phyloP scores from a whole-genome alignment of 1,140 invertebrate genomes.

The Zaprionus inermis region DNA sequence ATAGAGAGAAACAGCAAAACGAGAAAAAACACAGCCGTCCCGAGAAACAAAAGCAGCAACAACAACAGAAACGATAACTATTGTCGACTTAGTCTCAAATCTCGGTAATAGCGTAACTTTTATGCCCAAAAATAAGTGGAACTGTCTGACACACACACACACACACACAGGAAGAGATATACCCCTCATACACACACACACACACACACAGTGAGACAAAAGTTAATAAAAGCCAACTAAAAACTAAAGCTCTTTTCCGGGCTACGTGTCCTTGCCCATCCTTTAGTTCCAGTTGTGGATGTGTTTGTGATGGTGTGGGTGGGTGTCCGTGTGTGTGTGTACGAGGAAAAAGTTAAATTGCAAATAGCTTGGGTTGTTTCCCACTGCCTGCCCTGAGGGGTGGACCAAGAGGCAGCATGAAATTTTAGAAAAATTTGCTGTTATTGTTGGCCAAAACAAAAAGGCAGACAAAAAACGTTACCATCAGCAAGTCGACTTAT shows the following conservation, averaged over 20 bases:
- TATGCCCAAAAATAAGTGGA: constrained; percentile 73
- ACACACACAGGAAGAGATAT: constrained; percentile 8
- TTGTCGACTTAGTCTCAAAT: constrained; percentile 66
- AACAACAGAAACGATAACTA: constrained; percentile 14
- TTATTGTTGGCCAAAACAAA: constrained; percentile 74
- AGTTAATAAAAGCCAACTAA: constrained; percentile 81
- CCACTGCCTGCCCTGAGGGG: constrained; percentile 14
- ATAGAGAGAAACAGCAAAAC: constrained; percentile 3
- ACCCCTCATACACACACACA: constrained; percentile 12
- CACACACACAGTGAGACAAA: constrained; percentile 53
- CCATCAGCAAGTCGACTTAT: background rate
- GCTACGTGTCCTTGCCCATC: constrained; percentile 66
- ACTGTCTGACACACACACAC: constrained; percentile 38
- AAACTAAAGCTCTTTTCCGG: constrained; percentile 71
- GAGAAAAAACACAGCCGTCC: background rate
- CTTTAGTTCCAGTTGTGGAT: constrained; percentile 15
- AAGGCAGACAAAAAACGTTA: constrained; percentile 24
- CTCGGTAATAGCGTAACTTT: constrained; percentile 78
- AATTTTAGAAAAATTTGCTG: constrained; percentile 81
- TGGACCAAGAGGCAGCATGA: constrained; percentile 53
- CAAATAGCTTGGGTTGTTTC: constrained; percentile 72
- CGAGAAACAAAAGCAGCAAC: constrained; percentile 2
- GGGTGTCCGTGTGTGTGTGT: background rate
- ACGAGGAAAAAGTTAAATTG: constrained; percentile 74
- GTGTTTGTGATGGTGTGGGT: constrained; percentile 2